phyloP scores from a whole-genome alignment of 2,888 invertebrate genomes.

The Drosophila nigritarsus region DNA sequence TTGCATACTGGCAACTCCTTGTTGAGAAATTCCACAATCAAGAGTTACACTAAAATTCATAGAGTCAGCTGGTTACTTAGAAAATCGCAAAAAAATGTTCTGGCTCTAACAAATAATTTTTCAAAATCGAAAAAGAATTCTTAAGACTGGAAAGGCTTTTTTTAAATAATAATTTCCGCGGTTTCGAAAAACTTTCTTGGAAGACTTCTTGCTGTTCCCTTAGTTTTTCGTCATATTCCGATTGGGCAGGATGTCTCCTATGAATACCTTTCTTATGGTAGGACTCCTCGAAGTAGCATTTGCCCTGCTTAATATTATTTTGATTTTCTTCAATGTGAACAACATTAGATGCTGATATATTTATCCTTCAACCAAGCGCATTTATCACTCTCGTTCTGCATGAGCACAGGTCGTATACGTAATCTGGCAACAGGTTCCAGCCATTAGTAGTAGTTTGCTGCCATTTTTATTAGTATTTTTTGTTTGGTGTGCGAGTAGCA shows the following conservation, averaged over 20 bases:
- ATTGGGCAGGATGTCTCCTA: too few relatives aligned
- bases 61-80: not conserved
- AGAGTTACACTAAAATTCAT: not conserved
- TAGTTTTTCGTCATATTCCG: too few relatives aligned
- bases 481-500: not conserved
- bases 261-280: too few relatives aligned
- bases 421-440: not conserved
- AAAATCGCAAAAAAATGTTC: not conserved
- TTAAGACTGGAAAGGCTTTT: not conserved
- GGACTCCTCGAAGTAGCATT: not conserved
- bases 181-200: too few relatives aligned
- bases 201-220: too few relatives aligned
- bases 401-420: not conserved
- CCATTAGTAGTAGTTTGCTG: constrained; percentile 3
- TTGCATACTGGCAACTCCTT: not conserved
- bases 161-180: too few relatives aligned
- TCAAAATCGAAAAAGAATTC: too few relatives aligned
- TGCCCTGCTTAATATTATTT: not conserved
- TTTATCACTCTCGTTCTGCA: not conserved
- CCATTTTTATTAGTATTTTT: too few relatives aligned
- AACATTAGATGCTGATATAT: not conserved
- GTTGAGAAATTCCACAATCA: not conserved
- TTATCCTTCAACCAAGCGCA: not conserved
- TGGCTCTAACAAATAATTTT: too few relatives aligned
- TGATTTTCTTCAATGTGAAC: not conserved